Base-by-base conservation (phyloP, 2,888 invertebrate genomes). In the Tetramorium bicarinatum region DNA sequence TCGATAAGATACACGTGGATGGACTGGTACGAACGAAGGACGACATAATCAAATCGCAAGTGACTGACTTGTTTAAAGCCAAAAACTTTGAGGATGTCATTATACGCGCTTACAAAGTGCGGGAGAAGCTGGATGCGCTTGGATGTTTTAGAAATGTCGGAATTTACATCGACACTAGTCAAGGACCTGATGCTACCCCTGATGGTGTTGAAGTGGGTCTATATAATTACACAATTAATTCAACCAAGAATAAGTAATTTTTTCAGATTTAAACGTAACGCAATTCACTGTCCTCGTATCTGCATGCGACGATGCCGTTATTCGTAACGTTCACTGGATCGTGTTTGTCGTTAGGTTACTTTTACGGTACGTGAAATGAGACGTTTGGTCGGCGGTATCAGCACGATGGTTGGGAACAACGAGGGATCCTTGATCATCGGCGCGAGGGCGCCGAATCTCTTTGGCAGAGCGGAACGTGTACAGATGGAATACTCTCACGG, bases 81-180 rank as follows among this genome's bases (percentile, higher is more conserved):
- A 96, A 96, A 9, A 98, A 98, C 95, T 98, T 99, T 93, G 97
- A 98, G 93, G 98, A 99, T 93, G 97, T 99, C 86, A 96, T 97
- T 89, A 91, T 97, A 44, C 96, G 96, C 88, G 96, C 97, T 0
- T 96, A 97, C 92, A 96, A 96, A 95, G 97, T 96, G 91, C 96
- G 97, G 75, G 95, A 96, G 25, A 97, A 97, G 88, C 95, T 99
- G 81, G 97, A 98, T 93, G 96, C 97, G 75, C 96, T 99, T 90
- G 99, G 99, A 7, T 98, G 99, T 93, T 99, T 99, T 95, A 97
- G 97, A 84, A 97, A 97, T 91, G 97, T 99, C 75, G 97, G 96
- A 3, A 97, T 99, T 25, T 96, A 96, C 87, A 98, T 99, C 86
- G 99, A 99, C 94, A 97, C 98, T 7, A 98, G 98, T 77, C 96